Base-by-base conservation (phyloP, 1,140 invertebrate species). In the Atta colombica region DNA sequence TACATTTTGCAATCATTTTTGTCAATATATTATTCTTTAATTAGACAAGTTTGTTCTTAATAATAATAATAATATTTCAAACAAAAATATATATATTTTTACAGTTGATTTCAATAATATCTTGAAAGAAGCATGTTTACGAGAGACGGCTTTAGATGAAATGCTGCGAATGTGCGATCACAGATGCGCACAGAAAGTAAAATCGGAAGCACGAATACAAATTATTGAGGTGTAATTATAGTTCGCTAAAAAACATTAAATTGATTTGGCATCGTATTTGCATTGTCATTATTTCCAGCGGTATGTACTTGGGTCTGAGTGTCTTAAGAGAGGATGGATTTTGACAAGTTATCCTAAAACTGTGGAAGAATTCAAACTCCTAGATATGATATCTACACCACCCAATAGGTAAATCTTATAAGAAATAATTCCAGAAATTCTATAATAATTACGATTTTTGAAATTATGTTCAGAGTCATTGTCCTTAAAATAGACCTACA, bases 301-400 rank as follows among this genome's bases (percentile, higher is more conserved):
- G 77, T 87, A 92, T 65, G 53, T 95, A 53, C 74, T 91, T 2
- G 72, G 84, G 7, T 78, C 96, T 82, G 96, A 97, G 80, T 96
- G 96, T 89, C 90, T 96, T 18, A 95, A 95, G 55, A 93, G 95
- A 60, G 97, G 97, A 0, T 97, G 96, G 96, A 94, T 97, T 28
- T 90, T 97, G 45, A 96, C 95, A 14, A 96, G 95, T 6, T 97
- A 96, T 90, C 96, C 96, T 0, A 94, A 93, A 12, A 95, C 92
- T 4, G 95, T 95, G 0, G 91, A 93, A 0, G 96, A 97, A 87
- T 96, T 97, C 75, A 96, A 96, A 89, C 88, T 95, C 14, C 89
- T 97, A 3, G 96, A 97, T 91, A 94, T 93, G 35, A 95, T 96
- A 87, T 90, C 96, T 12, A 97, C 96, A 21, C 96, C 96, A 10